phyloP scores from a whole-genome alignment of 2,113 vertebrate genomes.

The Lucifuga dentata region DNA sequence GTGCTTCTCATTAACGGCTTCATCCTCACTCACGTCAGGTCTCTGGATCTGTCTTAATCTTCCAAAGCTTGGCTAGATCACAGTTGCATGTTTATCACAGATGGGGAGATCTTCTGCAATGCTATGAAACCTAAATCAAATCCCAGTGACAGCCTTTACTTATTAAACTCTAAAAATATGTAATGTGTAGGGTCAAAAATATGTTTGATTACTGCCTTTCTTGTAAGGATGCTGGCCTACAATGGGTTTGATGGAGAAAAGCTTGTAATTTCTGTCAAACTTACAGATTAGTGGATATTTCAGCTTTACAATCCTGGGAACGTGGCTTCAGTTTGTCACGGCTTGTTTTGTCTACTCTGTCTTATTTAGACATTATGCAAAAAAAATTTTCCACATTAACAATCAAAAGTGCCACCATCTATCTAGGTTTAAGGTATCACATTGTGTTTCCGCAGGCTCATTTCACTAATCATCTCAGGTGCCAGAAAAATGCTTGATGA shows the following conservation, averaged over 20 bases:
- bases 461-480: constrained; percentile 19
- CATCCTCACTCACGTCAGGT: constrained; percentile 27
- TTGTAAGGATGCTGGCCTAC: background rate
- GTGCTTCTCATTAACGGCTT: constrained; percentile 34
- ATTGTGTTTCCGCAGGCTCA: constrained; percentile 44
- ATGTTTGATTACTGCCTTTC: background rate
- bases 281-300: background rate
- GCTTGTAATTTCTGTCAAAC: background rate
- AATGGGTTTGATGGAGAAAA: background rate
- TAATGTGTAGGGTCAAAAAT: too few relatives aligned
- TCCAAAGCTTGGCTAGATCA: constrained; percentile 4
- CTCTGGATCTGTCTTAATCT: background rate
- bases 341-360: too few relatives aligned
- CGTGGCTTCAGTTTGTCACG: too few relatives aligned
- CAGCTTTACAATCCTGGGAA: background rate
- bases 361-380: too few relatives aligned
- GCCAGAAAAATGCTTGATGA: constrained; percentile 17
- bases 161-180: background rate
- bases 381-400: constrained; percentile 28
- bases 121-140: background rate
- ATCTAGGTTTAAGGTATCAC: constrained; percentile 22
- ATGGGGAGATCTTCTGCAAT: background rate
- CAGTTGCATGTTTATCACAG: constrained; percentile 15
- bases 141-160: background rate
- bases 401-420: background rate